These are phyloP conservation scores for Hipparchia sbordonii DNA, from an alignment of 2,888 invertebrate species.

Conservation along the genomic window DNA sequence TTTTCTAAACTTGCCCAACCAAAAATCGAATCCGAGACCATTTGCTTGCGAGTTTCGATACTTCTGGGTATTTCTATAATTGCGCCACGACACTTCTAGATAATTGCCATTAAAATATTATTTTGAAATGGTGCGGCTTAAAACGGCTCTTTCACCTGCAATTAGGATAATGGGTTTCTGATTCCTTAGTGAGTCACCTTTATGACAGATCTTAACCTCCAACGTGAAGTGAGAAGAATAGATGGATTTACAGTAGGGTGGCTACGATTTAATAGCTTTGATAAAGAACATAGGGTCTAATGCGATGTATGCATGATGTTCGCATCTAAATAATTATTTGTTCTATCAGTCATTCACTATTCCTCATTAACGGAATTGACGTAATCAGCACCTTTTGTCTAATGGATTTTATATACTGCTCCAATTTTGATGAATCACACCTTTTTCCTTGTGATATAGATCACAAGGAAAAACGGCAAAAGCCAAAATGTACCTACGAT, in stretches of 20 bases:
- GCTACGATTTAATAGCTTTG: neutral
- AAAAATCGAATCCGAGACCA: neutral
- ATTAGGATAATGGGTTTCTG: constrained; percentile 38
- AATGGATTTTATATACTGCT: no score
- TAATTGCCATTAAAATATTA: constrained; percentile 4
- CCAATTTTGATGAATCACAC: no score
- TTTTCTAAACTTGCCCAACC: neutral
- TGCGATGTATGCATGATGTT: no score
- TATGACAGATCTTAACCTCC: constrained; percentile 28
- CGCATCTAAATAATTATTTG: no score
- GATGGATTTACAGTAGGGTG: constrained; percentile 14
- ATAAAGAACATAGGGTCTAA: neutral
- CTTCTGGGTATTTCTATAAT: neutral
- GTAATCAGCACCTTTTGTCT: no score
- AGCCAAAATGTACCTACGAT: neutral
- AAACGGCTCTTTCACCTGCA: constrained; percentile 22
- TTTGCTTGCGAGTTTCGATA: neutral
- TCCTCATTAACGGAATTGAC: no score
- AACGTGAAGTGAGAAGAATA: constrained; percentile 29
- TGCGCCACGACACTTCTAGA: neutral
- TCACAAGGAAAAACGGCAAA: neutral
- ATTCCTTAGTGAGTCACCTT: constrained; percentile 39
- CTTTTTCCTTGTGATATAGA: no score
- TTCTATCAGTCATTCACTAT: no score
- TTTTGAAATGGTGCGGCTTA: neutral